phyloP scores from a whole-genome alignment of 1,140 invertebrate species.

The Aphelinus atriplicis region DNA sequence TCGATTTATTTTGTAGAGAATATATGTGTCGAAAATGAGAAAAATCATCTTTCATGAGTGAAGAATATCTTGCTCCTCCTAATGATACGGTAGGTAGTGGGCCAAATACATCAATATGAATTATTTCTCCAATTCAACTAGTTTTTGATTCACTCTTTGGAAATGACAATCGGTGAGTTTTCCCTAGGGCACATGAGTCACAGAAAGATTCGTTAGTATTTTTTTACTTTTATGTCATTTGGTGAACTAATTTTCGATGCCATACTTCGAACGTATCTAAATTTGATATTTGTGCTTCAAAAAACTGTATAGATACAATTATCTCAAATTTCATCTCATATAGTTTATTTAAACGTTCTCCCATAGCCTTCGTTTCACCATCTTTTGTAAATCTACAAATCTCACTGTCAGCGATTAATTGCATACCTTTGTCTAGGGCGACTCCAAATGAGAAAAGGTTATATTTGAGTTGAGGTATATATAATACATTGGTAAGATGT shows the following conservation, averaged over 20 bases:
- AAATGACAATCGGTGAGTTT: constrained; percentile 53
- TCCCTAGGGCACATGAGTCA: constrained; percentile 52
- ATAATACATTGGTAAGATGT: constrained; percentile 54
- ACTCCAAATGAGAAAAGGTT: constrained; percentile 60
- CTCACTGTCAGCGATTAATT: constrained; percentile 11
- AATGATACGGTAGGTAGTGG: constrained; percentile 44
- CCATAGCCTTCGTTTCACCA: constrained; percentile 31
- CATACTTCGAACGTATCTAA: constrained; percentile 48
- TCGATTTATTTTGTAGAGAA: constrained; percentile 48
- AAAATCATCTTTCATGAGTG: constrained; percentile 50
- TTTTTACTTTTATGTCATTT: constrained; percentile 48
- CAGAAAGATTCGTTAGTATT: too few species aligned
- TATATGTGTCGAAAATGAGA: constrained; percentile 42
- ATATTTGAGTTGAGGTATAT: constrained; percentile 55
- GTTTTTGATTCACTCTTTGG: constrained; percentile 39
- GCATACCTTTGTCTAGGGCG: constrained; percentile 51
- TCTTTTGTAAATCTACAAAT: constrained; percentile 27
- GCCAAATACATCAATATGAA: constrained; percentile 48
- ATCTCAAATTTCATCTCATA: constrained; percentile 41
- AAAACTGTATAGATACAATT: background rate
- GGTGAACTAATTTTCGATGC: constrained; percentile 58
- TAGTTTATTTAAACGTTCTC: constrained; percentile 35
- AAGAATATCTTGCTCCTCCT: constrained; percentile 45
- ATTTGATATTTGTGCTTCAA: constrained; percentile 18
- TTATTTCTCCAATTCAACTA: constrained; percentile 27